Evolutionary conservation across 2,113 vertebrate genomes (phyloP).

Genomic region (Odobenus rosmarus): DNA sequence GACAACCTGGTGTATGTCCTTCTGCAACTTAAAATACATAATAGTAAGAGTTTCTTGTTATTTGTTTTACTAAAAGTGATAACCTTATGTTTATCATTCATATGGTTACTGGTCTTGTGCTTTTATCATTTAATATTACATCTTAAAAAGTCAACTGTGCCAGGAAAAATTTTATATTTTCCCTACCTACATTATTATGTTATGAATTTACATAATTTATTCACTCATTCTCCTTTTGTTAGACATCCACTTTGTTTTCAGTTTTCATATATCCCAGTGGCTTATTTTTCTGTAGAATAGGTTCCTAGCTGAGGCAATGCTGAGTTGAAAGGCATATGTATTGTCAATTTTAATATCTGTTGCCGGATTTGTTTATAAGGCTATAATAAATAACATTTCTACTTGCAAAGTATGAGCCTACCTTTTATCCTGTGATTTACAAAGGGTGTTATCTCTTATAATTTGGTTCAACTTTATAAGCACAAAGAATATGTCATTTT

Average conservation of each 20-base stretch:
- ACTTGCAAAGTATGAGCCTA: neutral
- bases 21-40: neutral
- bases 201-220: neutral
- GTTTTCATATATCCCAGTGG: neutral
- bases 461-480: neutral
- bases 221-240: constrained; percentile 18
- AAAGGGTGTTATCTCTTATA: neutral
- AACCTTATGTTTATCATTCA: neutral
- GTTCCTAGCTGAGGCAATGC: neutral
- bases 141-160: neutral
- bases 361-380: neutral
- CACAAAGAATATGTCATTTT: neutral
- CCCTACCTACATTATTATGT: neutral
- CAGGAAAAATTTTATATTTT: neutral
- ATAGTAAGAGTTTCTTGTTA: neutral
- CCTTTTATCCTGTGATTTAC: neutral
- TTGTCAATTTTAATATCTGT: constrained; percentile 44
- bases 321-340: neutral
- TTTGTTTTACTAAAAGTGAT: neutral
- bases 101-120: neutral
- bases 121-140: neutral
- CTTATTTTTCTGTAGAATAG: constrained; percentile 1
- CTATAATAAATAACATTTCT: neutral
- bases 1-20: neutral
- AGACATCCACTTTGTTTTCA: neutral